These are phyloP conservation scores for Lycophotia porphyrea DNA, from an alignment of 2,888 invertebrate species.

Conservation along the genomic window DNA sequence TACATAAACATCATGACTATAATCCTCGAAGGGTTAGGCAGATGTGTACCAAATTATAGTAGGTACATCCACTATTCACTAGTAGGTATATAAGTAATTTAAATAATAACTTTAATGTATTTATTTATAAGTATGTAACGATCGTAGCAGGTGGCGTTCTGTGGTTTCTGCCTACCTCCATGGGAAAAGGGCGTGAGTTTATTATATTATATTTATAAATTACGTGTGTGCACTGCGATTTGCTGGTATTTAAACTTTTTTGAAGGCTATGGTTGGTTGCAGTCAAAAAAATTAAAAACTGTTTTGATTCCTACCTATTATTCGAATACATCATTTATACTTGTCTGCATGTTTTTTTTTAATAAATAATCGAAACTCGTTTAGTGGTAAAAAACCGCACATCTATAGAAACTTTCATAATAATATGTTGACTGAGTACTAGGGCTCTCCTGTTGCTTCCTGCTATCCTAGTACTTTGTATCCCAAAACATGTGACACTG, in stretches of 20 bases:
- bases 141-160: too few relatives aligned
- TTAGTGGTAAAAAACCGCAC: neutral
- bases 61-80: too few relatives aligned
- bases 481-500: slow-evolving; percentile 63
- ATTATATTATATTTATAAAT: too few relatives aligned
- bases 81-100: neutral
- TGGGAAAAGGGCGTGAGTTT: too few relatives aligned
- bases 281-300: neutral
- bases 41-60: too few relatives aligned
- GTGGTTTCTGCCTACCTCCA: too few relatives aligned
- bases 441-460: slow-evolving; percentile 11
- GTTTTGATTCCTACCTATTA: neutral
- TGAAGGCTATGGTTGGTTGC: too few relatives aligned
- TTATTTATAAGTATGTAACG: neutral
- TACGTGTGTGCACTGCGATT: neutral
- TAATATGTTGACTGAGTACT: neutral
- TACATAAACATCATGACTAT: too few relatives aligned
- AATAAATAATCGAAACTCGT: neutral
- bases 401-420: neutral
- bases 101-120: neutral
- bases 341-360: neutral
- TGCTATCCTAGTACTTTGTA: slow-evolving; percentile 64
- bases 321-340: neutral
- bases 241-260: neutral
- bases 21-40: too few relatives aligned